A percentile compares a stretch with the other conserved stretches of the same genome.
phyloP scores from a whole-genome alignment of 2,113 vertebrate species.

The Nothoprocta pentlandii region DNA sequence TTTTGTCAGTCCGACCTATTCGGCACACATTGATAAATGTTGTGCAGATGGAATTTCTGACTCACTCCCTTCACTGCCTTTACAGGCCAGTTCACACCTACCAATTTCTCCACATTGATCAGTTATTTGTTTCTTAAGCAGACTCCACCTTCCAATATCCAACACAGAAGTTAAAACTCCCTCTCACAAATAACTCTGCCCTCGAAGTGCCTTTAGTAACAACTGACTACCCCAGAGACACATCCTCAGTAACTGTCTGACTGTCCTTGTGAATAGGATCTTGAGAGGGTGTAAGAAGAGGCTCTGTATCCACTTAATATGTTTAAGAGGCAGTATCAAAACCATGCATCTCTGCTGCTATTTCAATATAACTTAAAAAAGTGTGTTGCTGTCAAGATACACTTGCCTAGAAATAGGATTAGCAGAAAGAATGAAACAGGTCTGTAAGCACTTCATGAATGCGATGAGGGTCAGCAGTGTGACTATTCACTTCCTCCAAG shows the following conservation, averaged over 20 bases:
- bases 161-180: neutral
- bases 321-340: neutral
- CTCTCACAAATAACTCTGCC: neutral
- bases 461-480: neutral
- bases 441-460: neutral
- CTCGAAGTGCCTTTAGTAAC: neutral
- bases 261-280: neutral
- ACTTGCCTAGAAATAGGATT: neutral
- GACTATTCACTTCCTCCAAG: neutral
- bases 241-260: neutral
- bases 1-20: neutral
- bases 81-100: neutral
- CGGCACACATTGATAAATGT: neutral
- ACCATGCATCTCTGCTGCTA: neutral
- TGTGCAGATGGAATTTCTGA: neutral
- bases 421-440: neutral
- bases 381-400: neutral
- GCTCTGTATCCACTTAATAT: neutral
- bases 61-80: neutral
- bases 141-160: neutral
- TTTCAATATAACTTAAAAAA: neutral
- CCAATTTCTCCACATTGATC: neutral
- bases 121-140: neutral
- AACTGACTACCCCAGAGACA: neutral
- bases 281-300: neutral